A percentile compares a stretch with the other conserved stretches of the same genome.
Conservation (phyloP, 2,113 vertebrate species). For the Phycodurus eques region DNA sequence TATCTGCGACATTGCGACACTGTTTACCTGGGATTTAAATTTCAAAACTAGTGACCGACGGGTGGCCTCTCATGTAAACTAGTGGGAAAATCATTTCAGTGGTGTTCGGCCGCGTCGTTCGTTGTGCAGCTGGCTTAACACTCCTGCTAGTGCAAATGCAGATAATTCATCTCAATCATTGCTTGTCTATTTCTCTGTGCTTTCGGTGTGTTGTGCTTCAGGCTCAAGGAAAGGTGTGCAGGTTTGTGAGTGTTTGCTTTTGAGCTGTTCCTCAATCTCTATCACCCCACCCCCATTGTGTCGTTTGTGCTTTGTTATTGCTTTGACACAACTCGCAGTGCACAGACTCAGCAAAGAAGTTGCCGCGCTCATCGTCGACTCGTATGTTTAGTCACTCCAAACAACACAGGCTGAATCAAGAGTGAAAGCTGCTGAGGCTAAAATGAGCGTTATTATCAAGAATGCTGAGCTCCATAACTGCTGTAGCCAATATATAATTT, state of each 20-base stretch:
- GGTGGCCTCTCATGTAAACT: too few relatives aligned
- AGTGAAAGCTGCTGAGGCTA: not conserved
- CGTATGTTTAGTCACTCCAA: not conserved
- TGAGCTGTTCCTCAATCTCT: not conserved
- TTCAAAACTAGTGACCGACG: too few relatives aligned
- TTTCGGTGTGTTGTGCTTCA: conserved; percentile 12
- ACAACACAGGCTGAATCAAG: not conserved
- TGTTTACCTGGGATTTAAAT: too few relatives aligned
- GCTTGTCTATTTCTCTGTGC: not conserved
- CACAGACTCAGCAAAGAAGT: not conserved
- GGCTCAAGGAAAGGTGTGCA: conserved; percentile 6
- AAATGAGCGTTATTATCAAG: not conserved
- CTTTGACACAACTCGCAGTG: not conserved
- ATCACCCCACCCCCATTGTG: not conserved
- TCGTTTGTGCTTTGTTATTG: not conserved
- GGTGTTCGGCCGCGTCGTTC: too few relatives aligned
- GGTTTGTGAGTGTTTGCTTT: conserved; percentile 13
- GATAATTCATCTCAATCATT: too few relatives aligned
- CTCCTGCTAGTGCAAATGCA: too few relatives aligned
- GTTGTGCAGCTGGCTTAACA: too few relatives aligned
- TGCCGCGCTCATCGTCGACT: not conserved
- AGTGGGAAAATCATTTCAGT: too few relatives aligned
- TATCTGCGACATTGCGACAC: too few relatives aligned
- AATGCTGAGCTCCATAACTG: not conserved
- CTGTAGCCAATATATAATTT: too few relatives aligned